phyloP scores from a whole-genome alignment of 2,888 invertebrate species.

The Apotomis betuletana region DNA sequence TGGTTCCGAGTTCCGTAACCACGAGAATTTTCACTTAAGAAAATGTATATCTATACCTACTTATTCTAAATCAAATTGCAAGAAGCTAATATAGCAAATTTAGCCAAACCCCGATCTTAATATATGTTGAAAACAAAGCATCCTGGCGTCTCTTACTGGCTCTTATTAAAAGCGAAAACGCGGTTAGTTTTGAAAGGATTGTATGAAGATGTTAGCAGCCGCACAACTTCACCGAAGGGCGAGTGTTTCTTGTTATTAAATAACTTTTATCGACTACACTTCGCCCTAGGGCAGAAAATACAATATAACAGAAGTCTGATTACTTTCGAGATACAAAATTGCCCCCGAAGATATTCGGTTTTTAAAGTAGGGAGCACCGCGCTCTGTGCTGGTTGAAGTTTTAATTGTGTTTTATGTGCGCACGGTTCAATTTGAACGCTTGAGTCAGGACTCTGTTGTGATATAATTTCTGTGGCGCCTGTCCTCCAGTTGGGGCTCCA shows the following conservation, averaged over 20 bases:
- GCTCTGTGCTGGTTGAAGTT: not conserved
- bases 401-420: not conserved
- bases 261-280: slow-evolving; percentile 75
- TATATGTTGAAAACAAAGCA: too few relatives aligned
- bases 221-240: slow-evolving; percentile 50
- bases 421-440: not conserved
- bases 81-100: too few relatives aligned
- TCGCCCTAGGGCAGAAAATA: slow-evolving; percentile 41
- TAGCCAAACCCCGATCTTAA: too few relatives aligned
- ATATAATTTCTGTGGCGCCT: slow-evolving; percentile 43
- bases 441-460: not conserved
- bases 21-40: too few relatives aligned
- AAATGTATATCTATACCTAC: not conserved
- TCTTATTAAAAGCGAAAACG: slow-evolving; percentile 20
- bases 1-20: too few relatives aligned
- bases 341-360: not conserved
- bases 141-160: too few relatives aligned
- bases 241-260: slow-evolving; percentile 77
- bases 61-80: not conserved
- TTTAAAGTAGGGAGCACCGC: not conserved
- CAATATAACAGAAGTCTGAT: slow-evolving; percentile 9
- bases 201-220: slow-evolving; percentile 35
- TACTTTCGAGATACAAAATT: not conserved
- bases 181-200: slow-evolving; percentile 35
- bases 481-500: slow-evolving; percentile 50